These are phyloP conservation scores for Medauroidea extradentata DNA, from an alignment of 1,140 invertebrate genomes.

Conservation along the genomic window DNA sequence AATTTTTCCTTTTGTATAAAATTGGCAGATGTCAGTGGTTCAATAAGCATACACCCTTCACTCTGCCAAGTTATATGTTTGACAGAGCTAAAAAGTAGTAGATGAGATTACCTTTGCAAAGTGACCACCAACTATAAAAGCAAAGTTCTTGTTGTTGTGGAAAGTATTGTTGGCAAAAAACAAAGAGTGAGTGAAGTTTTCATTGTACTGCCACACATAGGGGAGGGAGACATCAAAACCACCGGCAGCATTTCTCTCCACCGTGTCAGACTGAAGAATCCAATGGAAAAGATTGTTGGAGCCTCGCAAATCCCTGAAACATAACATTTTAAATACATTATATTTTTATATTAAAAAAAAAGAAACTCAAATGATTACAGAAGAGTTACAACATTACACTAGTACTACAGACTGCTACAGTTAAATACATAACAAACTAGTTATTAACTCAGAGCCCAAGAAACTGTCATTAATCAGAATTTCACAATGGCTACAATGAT, in stretches of 20 bases:
- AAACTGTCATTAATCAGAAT: too few species aligned
- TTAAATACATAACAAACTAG: too few species aligned
- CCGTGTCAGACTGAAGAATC: slow-evolving; percentile 79
- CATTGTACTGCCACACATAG: slow-evolving; percentile 93
- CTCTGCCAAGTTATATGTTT: too few species aligned
- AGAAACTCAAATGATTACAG: background rate
- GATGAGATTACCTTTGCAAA: slow-evolving; percentile 68
- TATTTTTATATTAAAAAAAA: too few species aligned
- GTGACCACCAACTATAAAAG: slow-evolving; percentile 82
- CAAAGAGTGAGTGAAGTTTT: slow-evolving; percentile 88
- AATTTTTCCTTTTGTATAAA: too few species aligned
- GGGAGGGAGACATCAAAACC: slow-evolving; percentile 83
- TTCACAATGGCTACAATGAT: too few species aligned
- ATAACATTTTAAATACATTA: too few species aligned
- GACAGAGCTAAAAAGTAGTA: too few species aligned
- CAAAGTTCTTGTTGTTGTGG: slow-evolving; percentile 79
- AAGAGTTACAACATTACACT: background rate
- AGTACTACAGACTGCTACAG: background rate
- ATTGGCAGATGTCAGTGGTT: too few species aligned
- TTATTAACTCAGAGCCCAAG: too few species aligned
- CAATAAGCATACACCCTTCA: too few species aligned
- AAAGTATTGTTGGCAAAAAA: slow-evolving; percentile 84
- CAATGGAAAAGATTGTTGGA: slow-evolving; percentile 96
- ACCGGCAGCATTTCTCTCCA: slow-evolving; percentile 76
- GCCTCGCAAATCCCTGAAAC: slow-evolving; percentile 75